Evolutionary conservation across 2,888 invertebrate species (phyloP), one percentile per base, ranked within the genome.

Genomic region (Smittia aterrima): DNA sequence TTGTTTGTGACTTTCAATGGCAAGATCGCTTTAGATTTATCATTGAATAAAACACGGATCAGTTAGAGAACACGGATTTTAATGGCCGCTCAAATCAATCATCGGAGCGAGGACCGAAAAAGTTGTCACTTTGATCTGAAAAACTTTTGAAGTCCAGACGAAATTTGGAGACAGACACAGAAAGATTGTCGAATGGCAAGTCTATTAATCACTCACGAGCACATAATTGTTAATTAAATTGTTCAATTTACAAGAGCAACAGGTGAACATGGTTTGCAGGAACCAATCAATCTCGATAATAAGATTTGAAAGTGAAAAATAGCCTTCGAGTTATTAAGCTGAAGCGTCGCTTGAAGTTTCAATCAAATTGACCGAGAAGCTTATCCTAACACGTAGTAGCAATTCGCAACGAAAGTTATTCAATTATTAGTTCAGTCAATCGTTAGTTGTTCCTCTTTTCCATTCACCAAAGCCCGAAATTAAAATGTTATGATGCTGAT

Each of bases 201-300:
- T 24, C 32, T 27, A 71, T 71, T 71, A 71, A 71, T 71, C 71
- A 71, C 25, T 58, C n/a, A 38, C 32, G n/a, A 71, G 58, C 71
- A 71, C 71, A 71, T 71, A 71, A 71, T 71, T 58, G 71, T 71
- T 71, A 71, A 71, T 71, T 71, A 71, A 71, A 71, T 54, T 71
- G 71, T 71, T 41, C 71, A 71, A 71, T 71, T 71, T 71, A 71
- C 71, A 71, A 71, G 32, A 38, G n/a, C 24, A 41, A 24, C 22
- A 38, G 47, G 68, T n/a, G 47, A 22, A 47, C 25, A 25, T 47
- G 38, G 47, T n/a, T n/a, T n/a, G 3, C 16, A 24, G 22, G 62
- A 62, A 62, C 20, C 62, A 13, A 22, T 22, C 13, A 62, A 22
- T 62, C n/a, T 62, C 62, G 25, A 62, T 24, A 24, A 62, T 9